Evolutionary conservation across 1,140 invertebrate genomes (phyloP).

Genomic region (Tetragnatha versicolor): DNA sequence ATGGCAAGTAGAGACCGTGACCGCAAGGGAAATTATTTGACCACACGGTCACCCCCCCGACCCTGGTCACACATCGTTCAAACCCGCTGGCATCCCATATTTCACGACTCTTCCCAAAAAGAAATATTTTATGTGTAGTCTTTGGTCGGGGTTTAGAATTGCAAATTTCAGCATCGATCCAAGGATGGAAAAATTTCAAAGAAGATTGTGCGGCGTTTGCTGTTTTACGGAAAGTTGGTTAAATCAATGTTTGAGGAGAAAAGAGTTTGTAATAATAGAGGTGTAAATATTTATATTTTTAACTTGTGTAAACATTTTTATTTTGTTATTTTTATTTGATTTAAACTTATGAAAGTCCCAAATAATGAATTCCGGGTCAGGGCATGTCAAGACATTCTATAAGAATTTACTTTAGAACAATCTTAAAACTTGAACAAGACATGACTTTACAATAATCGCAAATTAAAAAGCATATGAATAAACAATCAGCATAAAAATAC

Average conservation of each 20-base stretch:
- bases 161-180: constrained; percentile 1
- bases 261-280: not conserved
- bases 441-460: too few relatives aligned
- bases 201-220: not conserved
- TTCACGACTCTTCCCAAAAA: not conserved
- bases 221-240: not conserved
- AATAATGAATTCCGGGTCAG: too few relatives aligned
- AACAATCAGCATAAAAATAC: too few relatives aligned
- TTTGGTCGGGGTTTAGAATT: constrained; percentile 1
- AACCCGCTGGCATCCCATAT: constrained; percentile 35
- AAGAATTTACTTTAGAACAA: too few relatives aligned
- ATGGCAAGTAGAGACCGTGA: constrained; percentile 13
- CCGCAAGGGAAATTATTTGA: constrained; percentile 42
- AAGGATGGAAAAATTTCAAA: too few relatives aligned
- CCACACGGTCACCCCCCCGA: constrained; percentile 22
- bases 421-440: too few relatives aligned
- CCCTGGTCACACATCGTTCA: constrained; percentile 22
- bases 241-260: not conserved
- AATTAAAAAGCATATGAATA: too few relatives aligned
- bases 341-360: too few relatives aligned
- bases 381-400: too few relatives aligned
- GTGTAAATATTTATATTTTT: not conserved
- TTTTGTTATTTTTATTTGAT: too few relatives aligned
- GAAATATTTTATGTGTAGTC: constrained; percentile 34
- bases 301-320: too few relatives aligned